These are phyloP conservation scores for Idaea biselata DNA, from an alignment of 2,888 invertebrate genomes.

Conservation along the genomic window DNA sequence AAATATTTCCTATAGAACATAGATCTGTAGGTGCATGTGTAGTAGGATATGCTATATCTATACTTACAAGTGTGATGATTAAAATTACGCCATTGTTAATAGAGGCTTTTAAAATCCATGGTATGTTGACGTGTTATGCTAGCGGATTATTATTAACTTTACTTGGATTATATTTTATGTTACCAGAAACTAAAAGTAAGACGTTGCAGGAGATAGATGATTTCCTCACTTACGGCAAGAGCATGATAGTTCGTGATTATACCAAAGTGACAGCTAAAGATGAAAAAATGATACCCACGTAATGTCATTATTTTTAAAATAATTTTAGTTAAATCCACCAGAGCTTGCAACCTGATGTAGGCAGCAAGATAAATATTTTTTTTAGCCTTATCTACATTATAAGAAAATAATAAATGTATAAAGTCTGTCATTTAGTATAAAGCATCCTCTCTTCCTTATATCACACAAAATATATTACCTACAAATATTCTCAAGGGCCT, in stretches of 20 bases:
- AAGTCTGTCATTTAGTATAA: no score
- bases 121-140: slow-evolving; percentile 1
- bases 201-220: slow-evolving; percentile 84
- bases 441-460: no score
- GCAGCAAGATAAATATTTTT: no score
- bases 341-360: no score
- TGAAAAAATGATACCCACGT: not conserved
- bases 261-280: slow-evolving; percentile 16
- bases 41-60: slow-evolving; percentile 41
- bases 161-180: slow-evolving; percentile 30
- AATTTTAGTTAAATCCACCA: no score
- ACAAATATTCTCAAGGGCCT: no score
- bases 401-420: no score
- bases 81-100: not conserved
- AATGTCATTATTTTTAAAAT: no score
- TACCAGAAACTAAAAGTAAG: slow-evolving; percentile 84
- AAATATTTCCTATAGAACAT: slow-evolving; percentile 56
- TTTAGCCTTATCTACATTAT: no score
- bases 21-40: slow-evolving; percentile 47
- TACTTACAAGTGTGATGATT: not conserved
- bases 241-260: slow-evolving; percentile 7
- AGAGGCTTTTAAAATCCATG: not conserved
- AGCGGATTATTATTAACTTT: slow-evolving; percentile 59
- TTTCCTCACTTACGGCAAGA: slow-evolving; percentile 36
- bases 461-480: no score